Base-by-base conservation (phyloP, 2,113 vertebrate species). In the Acanthisitta chloris region DNA sequence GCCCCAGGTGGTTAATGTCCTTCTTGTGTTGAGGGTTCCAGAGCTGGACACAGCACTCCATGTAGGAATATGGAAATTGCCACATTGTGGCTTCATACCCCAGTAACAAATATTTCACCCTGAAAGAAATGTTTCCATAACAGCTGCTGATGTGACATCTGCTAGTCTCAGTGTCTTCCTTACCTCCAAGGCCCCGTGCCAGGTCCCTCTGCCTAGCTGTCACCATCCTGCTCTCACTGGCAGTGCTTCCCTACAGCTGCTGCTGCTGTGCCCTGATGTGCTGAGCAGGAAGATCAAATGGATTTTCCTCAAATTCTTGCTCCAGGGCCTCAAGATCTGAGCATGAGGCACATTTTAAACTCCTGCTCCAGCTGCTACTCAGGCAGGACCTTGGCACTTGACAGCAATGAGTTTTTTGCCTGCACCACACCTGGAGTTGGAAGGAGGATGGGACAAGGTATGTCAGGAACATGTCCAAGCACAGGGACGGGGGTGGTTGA, bases 401-500 rank as follows among this genome's bases (percentile, higher is more conserved):
- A 9, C 10, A 61, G 18, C 3, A 3, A 51, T 0, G 1, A 17
- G 5, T 7, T 43, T 23, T 59, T 62, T 59, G 29, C 46, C n/a
- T 76, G 46, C 34, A 23, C 34, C 23, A 36, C 34, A 11, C 57
- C 26, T 24, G 58, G n/a, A n/a, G n/a, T 28, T 28, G 36, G 33
- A 20, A 38, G 55, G 43, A 54, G 33, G 24, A n/a, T 1, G 2
- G 20, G 64, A 25, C 48, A 21, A 42, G 9, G 28, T n/a, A 54
- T 8, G 2, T 19, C 26, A 42, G 61, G 55, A 58, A 58, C 1
- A 2, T 2, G 7, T 51, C 49, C 0, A 0, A 38, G n/a, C 5
- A 2, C 0, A 3, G 52, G 16, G 62, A 43, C 0, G 3, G 67
- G 26, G 36, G 6, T 24, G 48, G 10, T 6, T 33, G 61, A 65